These are phyloP conservation scores for Urocolius indicus DNA, from an alignment of 2,113 vertebrate species.

Conservation along the genomic window DNA sequence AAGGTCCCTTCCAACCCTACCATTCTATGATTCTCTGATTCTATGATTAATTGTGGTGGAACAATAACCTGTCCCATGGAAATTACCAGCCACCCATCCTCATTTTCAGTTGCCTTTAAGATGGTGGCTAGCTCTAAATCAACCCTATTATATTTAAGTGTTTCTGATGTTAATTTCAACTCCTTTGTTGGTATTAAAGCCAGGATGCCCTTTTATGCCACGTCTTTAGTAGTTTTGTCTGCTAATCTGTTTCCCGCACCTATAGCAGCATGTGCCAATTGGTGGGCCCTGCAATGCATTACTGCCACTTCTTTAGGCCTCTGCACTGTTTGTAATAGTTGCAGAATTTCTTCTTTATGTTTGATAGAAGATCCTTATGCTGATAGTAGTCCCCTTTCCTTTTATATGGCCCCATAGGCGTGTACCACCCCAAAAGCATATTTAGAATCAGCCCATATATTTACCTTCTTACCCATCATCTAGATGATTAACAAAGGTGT, in stretches of 20 bases:
- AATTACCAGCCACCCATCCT: too few relatives aligned
- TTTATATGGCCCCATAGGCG: neutral
- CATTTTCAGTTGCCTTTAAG: too few relatives aligned
- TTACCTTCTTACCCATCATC: neutral
- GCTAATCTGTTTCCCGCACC: neutral
- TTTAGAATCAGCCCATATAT: neutral
- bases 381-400: neutral
- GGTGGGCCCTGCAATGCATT: too few relatives aligned
- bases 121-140: too few relatives aligned
- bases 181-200: too few relatives aligned
- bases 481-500: too few relatives aligned
- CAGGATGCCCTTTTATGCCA: neutral
- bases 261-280: neutral
- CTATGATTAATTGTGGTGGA: neutral
- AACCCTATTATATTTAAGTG: too few relatives aligned
- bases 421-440: neutral
- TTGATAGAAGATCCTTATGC: neutral
- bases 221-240: neutral
- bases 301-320: neutral
- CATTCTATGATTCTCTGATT: too few relatives aligned
- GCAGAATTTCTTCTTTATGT: neutral
- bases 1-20: too few relatives aligned
- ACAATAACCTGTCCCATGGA: neutral
- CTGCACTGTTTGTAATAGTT: neutral
- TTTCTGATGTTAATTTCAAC: too few relatives aligned